These are phyloP conservation scores for Onthophagus sagittarius DNA, from an alignment of 2,888 invertebrate species.

Conservation along the genomic window DNA sequence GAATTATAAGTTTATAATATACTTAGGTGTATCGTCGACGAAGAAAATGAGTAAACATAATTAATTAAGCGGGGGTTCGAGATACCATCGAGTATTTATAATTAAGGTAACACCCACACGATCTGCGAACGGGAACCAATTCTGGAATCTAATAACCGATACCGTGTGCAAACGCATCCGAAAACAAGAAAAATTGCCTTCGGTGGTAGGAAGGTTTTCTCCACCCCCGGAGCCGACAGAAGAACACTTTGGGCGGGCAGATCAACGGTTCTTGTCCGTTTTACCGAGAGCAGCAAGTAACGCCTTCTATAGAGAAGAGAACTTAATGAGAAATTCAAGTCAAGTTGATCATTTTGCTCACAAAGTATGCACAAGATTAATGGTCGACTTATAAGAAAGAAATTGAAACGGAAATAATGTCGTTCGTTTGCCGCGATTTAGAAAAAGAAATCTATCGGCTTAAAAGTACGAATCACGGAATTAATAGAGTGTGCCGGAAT, in stretches of 20 bases:
- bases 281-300: neutral
- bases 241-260: conserved; percentile 27
- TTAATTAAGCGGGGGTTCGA: neutral
- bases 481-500: conserved; percentile 35
- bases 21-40: neutral
- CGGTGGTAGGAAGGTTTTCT: conserved; percentile 18
- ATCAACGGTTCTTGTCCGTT: neutral
- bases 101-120: conserved; percentile 35
- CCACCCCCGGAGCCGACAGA: neutral
- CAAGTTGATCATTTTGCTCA: neutral
- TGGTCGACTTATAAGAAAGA: neutral
- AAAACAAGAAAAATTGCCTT: conserved; percentile 19
- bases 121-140: conserved; percentile 29
- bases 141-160: conserved; percentile 28
- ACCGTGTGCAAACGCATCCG: conserved; percentile 25
- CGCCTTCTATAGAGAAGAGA: neutral
- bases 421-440: neutral
- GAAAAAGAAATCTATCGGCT: conserved; percentile 8
- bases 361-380: no score
- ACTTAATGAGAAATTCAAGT: neutral
- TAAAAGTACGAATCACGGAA: conserved; percentile 22
- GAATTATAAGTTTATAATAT: no score
- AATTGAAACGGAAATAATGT: neutral
- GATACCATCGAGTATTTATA: conserved; percentile 21
- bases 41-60: neutral